These are phyloP conservation scores for Aphelinus certus DNA, from an alignment of 1,140 invertebrate genomes.

Conservation along the genomic window DNA sequence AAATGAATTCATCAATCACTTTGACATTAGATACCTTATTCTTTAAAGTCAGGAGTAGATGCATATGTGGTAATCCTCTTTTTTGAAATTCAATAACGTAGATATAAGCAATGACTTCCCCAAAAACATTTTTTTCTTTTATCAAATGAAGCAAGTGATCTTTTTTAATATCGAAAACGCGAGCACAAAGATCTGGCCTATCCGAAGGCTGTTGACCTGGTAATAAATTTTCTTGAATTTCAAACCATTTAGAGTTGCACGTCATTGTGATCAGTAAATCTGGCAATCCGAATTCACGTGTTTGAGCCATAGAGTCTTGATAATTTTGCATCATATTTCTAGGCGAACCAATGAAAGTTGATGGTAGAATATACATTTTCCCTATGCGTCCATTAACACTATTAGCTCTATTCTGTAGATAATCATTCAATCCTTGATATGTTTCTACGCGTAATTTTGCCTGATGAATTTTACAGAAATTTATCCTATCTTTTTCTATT, in stretches of 20 bases:
- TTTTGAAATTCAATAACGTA: conserved; percentile 56
- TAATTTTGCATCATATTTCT: conserved; percentile 52
- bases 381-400: conserved; percentile 22
- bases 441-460: conserved; percentile 17
- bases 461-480: conserved; percentile 11
- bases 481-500: conserved; percentile 14
- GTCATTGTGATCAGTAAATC: conserved; percentile 19
- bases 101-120: conserved; percentile 46
- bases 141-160: conserved; percentile 33
- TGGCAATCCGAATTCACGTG: not conserved
- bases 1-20: not conserved
- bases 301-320: conserved; percentile 38
- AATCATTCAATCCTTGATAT: conserved; percentile 25
- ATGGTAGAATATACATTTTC: conserved; percentile 45
- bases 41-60: conserved; percentile 59
- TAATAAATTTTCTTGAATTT: conserved; percentile 19
- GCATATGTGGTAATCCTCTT: conserved; percentile 62
- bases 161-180: conserved; percentile 30
- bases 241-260: conserved; percentile 25
- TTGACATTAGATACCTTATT: conserved; percentile 46
- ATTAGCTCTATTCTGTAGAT: conserved; percentile 11
- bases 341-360: conserved; percentile 52
- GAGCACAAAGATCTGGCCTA: not conserved
- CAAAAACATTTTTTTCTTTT: conserved; percentile 29
- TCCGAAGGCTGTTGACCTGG: not conserved